Evolutionary conservation across 2,888 invertebrate species (phyloP).

Genomic region (Pandemis cinnamomeana): DNA sequence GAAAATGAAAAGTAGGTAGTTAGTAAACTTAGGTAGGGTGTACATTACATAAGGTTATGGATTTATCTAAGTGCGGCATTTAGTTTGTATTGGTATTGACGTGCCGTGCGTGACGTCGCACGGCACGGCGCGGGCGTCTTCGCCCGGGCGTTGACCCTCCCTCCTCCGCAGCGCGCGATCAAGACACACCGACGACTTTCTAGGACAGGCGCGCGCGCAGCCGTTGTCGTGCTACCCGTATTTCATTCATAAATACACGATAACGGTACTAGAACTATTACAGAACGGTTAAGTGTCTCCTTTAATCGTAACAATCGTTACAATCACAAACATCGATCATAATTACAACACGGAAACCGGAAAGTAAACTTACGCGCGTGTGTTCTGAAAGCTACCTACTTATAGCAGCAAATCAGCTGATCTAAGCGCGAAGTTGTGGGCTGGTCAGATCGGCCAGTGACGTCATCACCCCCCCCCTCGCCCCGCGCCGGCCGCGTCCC

Average conservation of each 20-base stretch:
- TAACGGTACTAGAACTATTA: background rate
- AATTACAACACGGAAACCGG: background rate
- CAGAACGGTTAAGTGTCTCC: background rate
- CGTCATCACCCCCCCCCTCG: slow-evolving; percentile 34
- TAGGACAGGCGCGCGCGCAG: slow-evolving; percentile 21
- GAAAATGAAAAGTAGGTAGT: too few species aligned
- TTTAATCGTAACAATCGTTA: background rate
- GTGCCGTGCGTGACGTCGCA: slow-evolving; percentile 36
- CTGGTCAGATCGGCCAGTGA: slow-evolving; percentile 24
- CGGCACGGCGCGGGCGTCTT: slow-evolving; percentile 21
- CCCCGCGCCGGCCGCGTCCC: slow-evolving; percentile 25
- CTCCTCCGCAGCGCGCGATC: slow-evolving; percentile 29
- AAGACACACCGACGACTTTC: slow-evolving; percentile 17
- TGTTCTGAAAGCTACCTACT: too few species aligned
- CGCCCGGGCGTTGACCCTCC: slow-evolving; percentile 43
- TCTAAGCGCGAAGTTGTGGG: background rate
- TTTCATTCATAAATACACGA: slow-evolving; percentile 3
- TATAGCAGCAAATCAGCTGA: background rate
- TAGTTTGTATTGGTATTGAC: background rate
- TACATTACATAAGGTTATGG: background rate
- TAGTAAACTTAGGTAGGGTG: too few species aligned
- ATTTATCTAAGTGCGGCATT: background rate
- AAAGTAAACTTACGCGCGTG: background rate
- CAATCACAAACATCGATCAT: background rate
- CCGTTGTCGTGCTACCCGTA: background rate